Conservation (phyloP, 92 coral and sea anemone genomes). For the Bergia puertoricense region DNA sequence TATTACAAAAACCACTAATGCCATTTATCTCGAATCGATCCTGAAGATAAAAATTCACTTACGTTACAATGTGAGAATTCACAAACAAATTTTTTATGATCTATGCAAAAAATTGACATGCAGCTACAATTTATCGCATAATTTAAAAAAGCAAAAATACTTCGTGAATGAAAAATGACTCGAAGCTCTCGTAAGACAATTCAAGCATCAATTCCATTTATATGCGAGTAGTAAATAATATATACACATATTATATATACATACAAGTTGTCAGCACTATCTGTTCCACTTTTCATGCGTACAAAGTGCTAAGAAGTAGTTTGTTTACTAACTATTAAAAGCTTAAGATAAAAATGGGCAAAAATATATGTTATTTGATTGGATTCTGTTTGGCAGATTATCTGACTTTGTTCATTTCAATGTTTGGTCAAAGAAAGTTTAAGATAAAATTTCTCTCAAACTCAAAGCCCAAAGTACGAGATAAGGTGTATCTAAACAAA, state of each 20-base stretch:
- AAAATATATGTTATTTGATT: not conserved
- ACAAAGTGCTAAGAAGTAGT: not conserved
- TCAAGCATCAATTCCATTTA: not conserved
- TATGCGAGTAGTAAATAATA: not conserved
- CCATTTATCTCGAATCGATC: slow-evolving; percentile 9
- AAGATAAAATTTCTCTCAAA: not conserved
- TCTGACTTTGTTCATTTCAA: not conserved
- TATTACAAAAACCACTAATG: slow-evolving; percentile 4
- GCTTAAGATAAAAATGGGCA: not conserved
- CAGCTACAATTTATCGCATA: not conserved
- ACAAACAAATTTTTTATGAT: not conserved
- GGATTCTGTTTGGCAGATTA: not conserved
- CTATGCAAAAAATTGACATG: not conserved
- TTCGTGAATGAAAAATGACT: not conserved
- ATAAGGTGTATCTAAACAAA: too few relatives aligned
- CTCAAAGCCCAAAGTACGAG: not conserved
- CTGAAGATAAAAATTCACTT: slow-evolving; percentile 1
- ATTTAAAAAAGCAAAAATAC: not conserved
- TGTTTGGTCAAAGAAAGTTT: not conserved
- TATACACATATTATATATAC: not conserved
- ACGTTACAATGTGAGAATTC: not conserved
- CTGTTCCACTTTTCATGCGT: slow-evolving; percentile 5
- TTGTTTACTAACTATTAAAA: not conserved
- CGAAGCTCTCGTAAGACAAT: not conserved
- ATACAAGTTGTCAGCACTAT: not conserved